These are phyloP conservation scores for Falco berigora DNA, from an alignment of 2,797 vertebrate species.

Conservation along the genomic window DNA sequence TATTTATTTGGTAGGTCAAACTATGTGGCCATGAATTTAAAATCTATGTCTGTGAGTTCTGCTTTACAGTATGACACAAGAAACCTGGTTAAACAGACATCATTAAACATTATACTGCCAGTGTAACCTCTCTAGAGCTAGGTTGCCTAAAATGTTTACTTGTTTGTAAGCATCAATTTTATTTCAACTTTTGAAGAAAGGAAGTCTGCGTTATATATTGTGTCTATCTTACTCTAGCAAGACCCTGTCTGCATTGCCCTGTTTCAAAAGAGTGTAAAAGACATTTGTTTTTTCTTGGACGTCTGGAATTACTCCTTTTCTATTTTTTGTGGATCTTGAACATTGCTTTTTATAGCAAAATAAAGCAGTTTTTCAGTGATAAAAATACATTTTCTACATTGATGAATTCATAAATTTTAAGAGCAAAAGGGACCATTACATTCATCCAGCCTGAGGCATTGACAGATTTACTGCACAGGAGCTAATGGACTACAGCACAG, in stretches of 20 bases:
- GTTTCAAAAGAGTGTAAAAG: background rate
- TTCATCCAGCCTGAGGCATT: background rate
- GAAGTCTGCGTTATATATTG: background rate
- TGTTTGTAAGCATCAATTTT: background rate
- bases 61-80: background rate
- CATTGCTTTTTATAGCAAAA: background rate
- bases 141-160: background rate
- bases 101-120: background rate
- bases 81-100: background rate
- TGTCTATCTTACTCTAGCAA: background rate
- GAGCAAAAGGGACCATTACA: background rate
- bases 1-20: background rate
- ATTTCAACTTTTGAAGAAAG: background rate
- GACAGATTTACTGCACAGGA: slow-evolving; percentile 26
- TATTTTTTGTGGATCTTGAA: background rate
- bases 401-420: slow-evolving; percentile 8
- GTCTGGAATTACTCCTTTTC: background rate
- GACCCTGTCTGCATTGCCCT: background rate
- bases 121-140: background rate
- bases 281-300: background rate
- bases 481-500: background rate
- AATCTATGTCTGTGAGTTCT: background rate
- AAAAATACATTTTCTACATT: slow-evolving; percentile 6
- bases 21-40: background rate
- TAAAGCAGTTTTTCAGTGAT: background rate